Conservation (phyloP, 2,797 vertebrate genomes). For the Remorina albescens region DNA sequence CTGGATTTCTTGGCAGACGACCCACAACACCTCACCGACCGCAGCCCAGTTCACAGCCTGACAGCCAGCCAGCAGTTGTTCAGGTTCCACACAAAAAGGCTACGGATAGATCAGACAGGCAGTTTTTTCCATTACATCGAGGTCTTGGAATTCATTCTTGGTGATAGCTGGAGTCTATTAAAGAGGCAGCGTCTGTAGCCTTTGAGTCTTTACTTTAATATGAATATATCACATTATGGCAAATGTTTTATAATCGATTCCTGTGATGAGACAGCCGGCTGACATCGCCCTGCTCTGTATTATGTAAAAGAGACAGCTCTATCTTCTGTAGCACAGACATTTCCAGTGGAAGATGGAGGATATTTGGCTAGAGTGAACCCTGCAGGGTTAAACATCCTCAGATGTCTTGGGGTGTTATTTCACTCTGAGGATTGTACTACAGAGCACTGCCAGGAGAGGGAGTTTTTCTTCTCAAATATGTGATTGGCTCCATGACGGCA, state of each 20-base stretch:
- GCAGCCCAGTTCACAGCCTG: slow-evolving; percentile 21
- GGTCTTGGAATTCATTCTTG: slow-evolving; percentile 76
- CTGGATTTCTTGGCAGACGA: slow-evolving; percentile 34
- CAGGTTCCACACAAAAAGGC: slow-evolving; percentile 46
- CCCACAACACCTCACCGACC: slow-evolving; percentile 44
- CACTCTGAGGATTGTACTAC: slow-evolving; percentile 59
- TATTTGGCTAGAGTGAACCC: slow-evolving; percentile 61
- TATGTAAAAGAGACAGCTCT: slow-evolving; percentile 66
- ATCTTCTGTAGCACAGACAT: slow-evolving; percentile 46
- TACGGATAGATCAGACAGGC: slow-evolving; percentile 55
- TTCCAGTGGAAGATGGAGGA: slow-evolving; percentile 38
- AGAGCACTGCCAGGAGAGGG: slow-evolving; percentile 77
- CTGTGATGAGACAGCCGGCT: slow-evolving; percentile 75
- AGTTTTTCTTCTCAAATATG: slow-evolving; percentile 49
- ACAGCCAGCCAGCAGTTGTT: slow-evolving; percentile 36
- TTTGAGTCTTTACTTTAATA: slow-evolving; percentile 76
- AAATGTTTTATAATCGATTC: slow-evolving; percentile 72
- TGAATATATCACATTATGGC: slow-evolving; percentile 73
- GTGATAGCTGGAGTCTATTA: slow-evolving; percentile 77
- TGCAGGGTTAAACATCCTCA: slow-evolving; percentile 74
- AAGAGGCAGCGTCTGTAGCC: slow-evolving; percentile 54
- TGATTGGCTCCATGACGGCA: slow-evolving; percentile 49
- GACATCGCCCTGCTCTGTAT: slow-evolving; percentile 71
- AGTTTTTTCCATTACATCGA: slow-evolving; percentile 78
- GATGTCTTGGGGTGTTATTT: slow-evolving; percentile 72